phyloP scores from a whole-genome alignment of 1,140 invertebrate genomes.

The Venustaconcha ellipsiformis region DNA sequence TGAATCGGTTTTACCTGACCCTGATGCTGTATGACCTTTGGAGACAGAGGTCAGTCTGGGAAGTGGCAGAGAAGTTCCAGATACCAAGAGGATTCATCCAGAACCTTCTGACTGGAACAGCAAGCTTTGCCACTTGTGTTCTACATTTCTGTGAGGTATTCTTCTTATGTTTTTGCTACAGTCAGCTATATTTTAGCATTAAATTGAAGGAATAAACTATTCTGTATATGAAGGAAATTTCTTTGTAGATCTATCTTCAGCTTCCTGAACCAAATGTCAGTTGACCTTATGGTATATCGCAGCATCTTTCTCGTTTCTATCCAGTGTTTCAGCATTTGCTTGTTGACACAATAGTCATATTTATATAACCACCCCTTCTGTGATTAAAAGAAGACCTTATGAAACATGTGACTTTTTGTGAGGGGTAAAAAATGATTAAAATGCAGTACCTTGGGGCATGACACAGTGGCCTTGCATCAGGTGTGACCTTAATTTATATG shows the following conservation, averaged over 20 bases:
- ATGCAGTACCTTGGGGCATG: no score
- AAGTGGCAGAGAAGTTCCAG: conserved; percentile 80
- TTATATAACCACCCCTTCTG: no score
- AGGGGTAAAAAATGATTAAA: no score
- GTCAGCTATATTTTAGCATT: not conserved
- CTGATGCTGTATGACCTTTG: conserved; percentile 87
- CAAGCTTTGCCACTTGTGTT: conserved; percentile 81
- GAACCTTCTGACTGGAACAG: conserved; percentile 78
- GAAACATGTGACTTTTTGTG: no score
- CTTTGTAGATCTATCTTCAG: not conserved
- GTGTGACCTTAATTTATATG: no score
- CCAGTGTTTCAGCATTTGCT: no score
- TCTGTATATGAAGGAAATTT: not conserved
- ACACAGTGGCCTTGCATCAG: no score
- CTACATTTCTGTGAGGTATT: conserved; percentile 75
- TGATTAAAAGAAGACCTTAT: no score
- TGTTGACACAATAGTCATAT: no score
- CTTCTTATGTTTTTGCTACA: not conserved
- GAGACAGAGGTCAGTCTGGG: conserved; percentile 79
- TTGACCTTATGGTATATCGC: not conserved
- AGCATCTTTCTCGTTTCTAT: no score
- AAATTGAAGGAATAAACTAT: not conserved
- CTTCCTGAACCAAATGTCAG: not conserved
- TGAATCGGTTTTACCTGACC: conserved; percentile 84
- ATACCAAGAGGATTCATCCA: conserved; percentile 75